Evolutionary conservation across 2,797 vertebrate species (phyloP).

Genomic region (Amphiprion clarkii): DNA sequence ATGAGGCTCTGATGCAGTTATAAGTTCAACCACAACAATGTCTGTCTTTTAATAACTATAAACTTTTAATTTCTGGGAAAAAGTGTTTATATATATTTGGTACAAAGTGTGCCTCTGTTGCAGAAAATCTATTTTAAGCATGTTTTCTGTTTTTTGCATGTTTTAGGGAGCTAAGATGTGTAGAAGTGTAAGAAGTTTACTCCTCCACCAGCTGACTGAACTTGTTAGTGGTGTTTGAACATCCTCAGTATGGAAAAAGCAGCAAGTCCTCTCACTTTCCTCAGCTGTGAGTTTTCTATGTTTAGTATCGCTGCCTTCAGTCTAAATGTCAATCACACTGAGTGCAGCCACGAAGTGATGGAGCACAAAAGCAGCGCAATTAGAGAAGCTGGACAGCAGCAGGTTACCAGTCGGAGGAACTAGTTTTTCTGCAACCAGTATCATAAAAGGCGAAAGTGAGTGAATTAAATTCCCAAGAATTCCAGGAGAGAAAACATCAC

Average conservation of each 20-base stretch:
- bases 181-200: conserved; percentile 43
- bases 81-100: no score
- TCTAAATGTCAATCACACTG: conserved; percentile 46
- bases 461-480: neutral
- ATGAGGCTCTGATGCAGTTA: no score
- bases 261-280: conserved; percentile 69
- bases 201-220: conserved; percentile 54
- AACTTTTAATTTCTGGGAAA: no score
- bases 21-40: no score
- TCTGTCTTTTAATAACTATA: no score
- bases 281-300: conserved; percentile 69
- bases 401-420: neutral
- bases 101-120: no score
- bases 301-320: conserved; percentile 43
- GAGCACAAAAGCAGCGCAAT: conserved; percentile 22
- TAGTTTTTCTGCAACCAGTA: neutral
- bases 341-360: conserved; percentile 33
- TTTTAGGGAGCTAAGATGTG: no score
- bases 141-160: no score
- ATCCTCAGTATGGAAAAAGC: conserved; percentile 59
- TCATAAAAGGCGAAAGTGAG: neutral
- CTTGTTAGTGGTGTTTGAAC: conserved; percentile 35
- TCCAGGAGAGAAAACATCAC: conserved; percentile 1
- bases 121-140: no score
- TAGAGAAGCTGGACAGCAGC: no score